phyloP scores from a whole-genome alignment of 2,888 invertebrate species.

The Tenodera sinensis region DNA sequence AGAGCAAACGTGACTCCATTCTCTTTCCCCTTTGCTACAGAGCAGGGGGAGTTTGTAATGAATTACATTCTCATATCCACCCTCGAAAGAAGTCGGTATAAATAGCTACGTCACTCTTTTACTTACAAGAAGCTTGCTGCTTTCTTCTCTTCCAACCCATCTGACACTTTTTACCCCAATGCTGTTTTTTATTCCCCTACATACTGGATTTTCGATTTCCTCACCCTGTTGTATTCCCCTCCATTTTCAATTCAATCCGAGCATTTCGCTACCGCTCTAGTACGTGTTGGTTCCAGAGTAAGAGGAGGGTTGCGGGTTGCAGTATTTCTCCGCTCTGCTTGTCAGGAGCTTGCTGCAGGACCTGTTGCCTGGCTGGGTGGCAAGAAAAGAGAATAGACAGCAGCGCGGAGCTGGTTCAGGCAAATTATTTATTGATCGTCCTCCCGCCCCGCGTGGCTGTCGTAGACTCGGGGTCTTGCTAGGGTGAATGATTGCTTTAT shows the following conservation, averaged over 20 bases:
- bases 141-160: neutral
- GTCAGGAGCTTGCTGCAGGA: neutral
- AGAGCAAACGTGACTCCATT: neutral
- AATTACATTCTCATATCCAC: neutral
- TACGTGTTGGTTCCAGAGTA: neutral
- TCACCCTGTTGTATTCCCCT: neutral
- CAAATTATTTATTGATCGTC: constrained; percentile 17
- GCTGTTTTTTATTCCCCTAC: neutral
- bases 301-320: neutral
- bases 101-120: neutral
- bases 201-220: neutral
- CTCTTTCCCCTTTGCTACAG: neutral
- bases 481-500: neutral
- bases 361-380: neutral
- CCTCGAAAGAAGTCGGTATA: neutral
- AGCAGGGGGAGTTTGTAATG: neutral
- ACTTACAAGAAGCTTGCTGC: neutral
- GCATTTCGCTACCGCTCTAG: neutral
- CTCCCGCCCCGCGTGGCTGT: neutral
- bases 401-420: neutral
- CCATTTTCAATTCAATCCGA: neutral
- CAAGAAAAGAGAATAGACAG: neutral
- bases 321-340: neutral
- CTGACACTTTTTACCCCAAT: neutral
- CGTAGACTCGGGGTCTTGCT: neutral